A percentile compares a stretch with the other conserved stretches of the same genome.
phyloP scores from a whole-genome alignment of 2,888 invertebrate genomes.

The Thumatha senex region DNA sequence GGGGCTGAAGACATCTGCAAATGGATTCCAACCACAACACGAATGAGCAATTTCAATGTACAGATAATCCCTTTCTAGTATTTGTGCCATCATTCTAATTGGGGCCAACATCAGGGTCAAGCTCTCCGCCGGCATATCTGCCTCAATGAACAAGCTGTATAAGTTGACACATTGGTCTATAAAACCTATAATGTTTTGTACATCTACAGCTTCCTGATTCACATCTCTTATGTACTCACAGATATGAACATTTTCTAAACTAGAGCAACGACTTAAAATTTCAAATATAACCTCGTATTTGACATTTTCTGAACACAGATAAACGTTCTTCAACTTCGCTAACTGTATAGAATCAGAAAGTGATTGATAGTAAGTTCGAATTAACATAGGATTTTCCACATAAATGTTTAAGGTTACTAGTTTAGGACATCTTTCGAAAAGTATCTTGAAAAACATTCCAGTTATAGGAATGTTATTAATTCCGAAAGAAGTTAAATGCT shows the following conservation, averaged over 20 bases:
- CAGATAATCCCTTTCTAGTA: conserved; percentile 35
- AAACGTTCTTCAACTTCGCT: conserved; percentile 45
- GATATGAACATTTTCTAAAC: conserved; percentile 49
- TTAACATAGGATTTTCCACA: conserved; percentile 35
- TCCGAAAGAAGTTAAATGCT: conserved; percentile 42
- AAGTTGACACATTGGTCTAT: conserved; percentile 41
- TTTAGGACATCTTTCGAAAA: conserved; percentile 41
- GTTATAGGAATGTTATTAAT: conserved; percentile 44
- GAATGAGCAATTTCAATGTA: conserved; percentile 46
- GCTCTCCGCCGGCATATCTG: conserved; percentile 41
- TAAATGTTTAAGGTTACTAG: conserved; percentile 47
- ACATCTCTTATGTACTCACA: conserved; percentile 44
- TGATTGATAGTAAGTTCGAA: conserved; percentile 29
- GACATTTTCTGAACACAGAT: conserved; percentile 45
- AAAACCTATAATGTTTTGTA: conserved; percentile 25
- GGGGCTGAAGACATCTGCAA: conserved; percentile 52
- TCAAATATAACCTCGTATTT: conserved; percentile 44
- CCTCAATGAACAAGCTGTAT: conserved; percentile 52
- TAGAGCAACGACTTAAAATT: conserved; percentile 38
- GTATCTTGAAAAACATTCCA: conserved; percentile 38
- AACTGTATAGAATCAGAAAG: conserved; percentile 36
- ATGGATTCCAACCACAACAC: conserved; percentile 50
- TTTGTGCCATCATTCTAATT: conserved; percentile 36
- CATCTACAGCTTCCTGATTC: conserved; percentile 14
- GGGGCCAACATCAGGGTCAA: conserved; percentile 41